Conservation (phyloP, 2,888 invertebrate genomes). For the Iphiclides podalirius region DNA sequence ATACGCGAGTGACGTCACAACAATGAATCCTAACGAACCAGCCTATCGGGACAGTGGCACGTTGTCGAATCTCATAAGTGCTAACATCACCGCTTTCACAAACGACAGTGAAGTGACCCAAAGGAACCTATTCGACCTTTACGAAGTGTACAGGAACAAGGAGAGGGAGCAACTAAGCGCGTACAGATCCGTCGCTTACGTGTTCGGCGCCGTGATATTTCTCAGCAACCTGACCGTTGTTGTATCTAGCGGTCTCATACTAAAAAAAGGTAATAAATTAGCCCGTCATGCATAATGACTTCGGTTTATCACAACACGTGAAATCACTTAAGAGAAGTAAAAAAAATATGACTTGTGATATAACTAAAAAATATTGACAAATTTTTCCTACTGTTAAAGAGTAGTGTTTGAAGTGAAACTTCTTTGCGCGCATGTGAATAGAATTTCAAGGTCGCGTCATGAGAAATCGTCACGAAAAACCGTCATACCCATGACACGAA, state of each 20-base stretch:
- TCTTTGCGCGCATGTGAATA: too few relatives aligned
- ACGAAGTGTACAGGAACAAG: constrained; percentile 52
- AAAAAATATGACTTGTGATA: too few relatives aligned
- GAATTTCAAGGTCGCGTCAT: too few relatives aligned
- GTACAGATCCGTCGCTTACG: constrained; percentile 78
- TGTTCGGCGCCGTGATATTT: constrained; percentile 78
- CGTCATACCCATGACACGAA: too few relatives aligned
- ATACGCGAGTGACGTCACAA: constrained; percentile 17
- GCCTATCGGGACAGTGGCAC: constrained; percentile 21
- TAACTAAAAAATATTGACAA: too few relatives aligned
- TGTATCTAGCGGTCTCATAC: constrained; percentile 82
- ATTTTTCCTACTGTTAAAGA: too few relatives aligned
- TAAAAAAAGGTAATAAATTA: constrained; percentile 76
- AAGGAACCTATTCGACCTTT: constrained; percentile 46
- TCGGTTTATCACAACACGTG: too few relatives aligned
- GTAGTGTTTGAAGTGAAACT: too few relatives aligned
- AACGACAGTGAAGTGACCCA: constrained; percentile 53
- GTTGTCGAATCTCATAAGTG: constrained; percentile 47
- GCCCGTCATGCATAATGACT: background rate
- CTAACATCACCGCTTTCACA: constrained; percentile 43
- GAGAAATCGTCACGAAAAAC: too few relatives aligned
- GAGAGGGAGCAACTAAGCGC: constrained; percentile 64
- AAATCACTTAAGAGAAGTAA: too few relatives aligned
- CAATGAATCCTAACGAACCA: constrained; percentile 23
- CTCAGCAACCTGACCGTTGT: constrained; percentile 82